Evolutionary conservation across 2,888 invertebrate species (phyloP).

Genomic region (Ornithoptera priamus): DNA sequence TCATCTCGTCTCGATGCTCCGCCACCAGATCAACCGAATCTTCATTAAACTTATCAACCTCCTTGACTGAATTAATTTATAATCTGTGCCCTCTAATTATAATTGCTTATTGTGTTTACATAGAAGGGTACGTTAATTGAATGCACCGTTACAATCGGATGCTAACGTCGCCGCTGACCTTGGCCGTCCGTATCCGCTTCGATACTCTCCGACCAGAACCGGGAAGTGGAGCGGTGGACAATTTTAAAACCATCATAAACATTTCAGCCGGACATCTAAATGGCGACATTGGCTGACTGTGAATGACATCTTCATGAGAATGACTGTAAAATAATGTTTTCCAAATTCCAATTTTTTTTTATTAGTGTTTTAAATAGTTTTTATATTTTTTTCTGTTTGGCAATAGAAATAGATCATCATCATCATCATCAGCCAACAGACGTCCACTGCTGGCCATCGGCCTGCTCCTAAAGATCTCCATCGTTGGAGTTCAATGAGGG

Average conservation of each 20-base stretch:
- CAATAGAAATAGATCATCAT: too few relatives aligned
- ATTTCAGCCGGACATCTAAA: constrained; percentile 1
- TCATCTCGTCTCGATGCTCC: too few relatives aligned
- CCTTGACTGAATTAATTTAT: neutral
- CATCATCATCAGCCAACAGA: too few relatives aligned
- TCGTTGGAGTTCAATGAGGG: too few relatives aligned
- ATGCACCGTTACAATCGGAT: constrained; percentile 4
- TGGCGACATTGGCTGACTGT: constrained; percentile 6
- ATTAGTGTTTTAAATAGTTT: neutral
- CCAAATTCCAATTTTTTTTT: neutral
- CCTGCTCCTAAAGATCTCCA: too few relatives aligned
- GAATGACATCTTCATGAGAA: constrained; percentile 11
- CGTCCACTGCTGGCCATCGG: too few relatives aligned
- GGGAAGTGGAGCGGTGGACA: constrained; percentile 14
- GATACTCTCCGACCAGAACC: constrained; percentile 10
- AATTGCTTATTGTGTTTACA: constrained; percentile 6
- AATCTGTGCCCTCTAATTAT: neutral
- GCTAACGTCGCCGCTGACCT: constrained; percentile 5
- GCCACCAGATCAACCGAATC: too few relatives aligned
- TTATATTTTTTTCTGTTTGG: too few relatives aligned
- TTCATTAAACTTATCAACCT: neutral
- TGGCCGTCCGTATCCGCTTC: constrained; percentile 12
- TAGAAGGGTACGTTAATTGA: constrained; percentile 23
- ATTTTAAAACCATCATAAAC: constrained; percentile 10
- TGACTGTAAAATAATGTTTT: neutral